These are phyloP conservation scores for Metaphire vulgaris DNA, from an alignment of 1,140 invertebrate species.

Conservation along the genomic window DNA sequence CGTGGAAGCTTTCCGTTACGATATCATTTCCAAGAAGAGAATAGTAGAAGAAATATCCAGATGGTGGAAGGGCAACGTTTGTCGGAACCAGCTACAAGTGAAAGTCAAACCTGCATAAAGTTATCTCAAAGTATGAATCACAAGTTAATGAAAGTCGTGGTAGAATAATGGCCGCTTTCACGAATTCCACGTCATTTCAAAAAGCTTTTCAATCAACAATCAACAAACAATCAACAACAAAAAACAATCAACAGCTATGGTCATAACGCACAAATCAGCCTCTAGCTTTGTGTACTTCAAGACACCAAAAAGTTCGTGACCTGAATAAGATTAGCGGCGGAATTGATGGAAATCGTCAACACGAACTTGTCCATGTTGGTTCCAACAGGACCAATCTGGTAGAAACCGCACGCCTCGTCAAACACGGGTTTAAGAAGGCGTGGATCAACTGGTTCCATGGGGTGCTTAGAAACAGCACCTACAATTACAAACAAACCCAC, in stretches of 20 bases:
- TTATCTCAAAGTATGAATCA: slow-evolving; percentile 9
- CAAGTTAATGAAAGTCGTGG: too few species aligned
- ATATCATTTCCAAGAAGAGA: slow-evolving; percentile 54
- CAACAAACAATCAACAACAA: too few species aligned
- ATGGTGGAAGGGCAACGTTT: slow-evolving; percentile 36
- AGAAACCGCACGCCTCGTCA: slow-evolving; percentile 50
- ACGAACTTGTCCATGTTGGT: slow-evolving; percentile 47
- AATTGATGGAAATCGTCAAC: slow-evolving; percentile 51
- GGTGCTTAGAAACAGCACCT: too few species aligned
- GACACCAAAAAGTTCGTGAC: too few species aligned
- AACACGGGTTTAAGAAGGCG: slow-evolving; percentile 44
- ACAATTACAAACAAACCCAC: too few species aligned
- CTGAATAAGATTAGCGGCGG: slow-evolving; percentile 51
- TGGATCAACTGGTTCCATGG: not conserved
- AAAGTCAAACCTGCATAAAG: slow-evolving; percentile 25
- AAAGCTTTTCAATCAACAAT: too few species aligned
- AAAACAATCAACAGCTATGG: too few species aligned
- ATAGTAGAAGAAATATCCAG: slow-evolving; percentile 54
- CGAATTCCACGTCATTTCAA: too few species aligned
- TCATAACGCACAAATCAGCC: too few species aligned
- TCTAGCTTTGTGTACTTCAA: too few species aligned
- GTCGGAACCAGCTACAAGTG: slow-evolving; percentile 47
- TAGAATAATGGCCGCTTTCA: too few species aligned
- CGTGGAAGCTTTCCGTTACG: slow-evolving; percentile 51
- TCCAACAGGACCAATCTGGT: slow-evolving; percentile 50